Conservation (phyloP, 2,888 invertebrate genomes). For the Aproaerema taeniolella region DNA sequence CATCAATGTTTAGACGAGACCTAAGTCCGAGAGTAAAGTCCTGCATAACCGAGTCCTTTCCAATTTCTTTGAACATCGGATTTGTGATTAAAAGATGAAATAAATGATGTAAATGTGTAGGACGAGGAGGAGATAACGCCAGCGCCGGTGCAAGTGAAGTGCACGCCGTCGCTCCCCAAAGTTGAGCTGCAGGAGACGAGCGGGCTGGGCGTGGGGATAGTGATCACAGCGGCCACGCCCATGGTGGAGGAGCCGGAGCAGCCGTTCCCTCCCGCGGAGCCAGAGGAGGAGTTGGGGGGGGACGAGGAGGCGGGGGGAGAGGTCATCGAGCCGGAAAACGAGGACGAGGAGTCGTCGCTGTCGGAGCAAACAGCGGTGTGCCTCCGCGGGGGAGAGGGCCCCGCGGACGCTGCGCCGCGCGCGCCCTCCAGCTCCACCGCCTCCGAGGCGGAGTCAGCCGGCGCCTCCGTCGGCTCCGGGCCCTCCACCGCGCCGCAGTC, state of each 20-base stretch:
- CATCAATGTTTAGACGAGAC: no score
- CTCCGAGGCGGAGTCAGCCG: constrained; percentile 80
- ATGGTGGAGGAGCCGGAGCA: constrained; percentile 92
- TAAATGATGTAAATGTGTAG: no score
- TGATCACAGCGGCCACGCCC: constrained; percentile 95
- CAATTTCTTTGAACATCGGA: no score
- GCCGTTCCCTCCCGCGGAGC: constrained; percentile 82
- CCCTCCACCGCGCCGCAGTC: constrained; percentile 73
- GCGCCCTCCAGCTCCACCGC: constrained; percentile 81
- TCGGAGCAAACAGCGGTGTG: constrained; percentile 70
- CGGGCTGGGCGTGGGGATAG: constrained; percentile 91
- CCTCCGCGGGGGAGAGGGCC: constrained; percentile 61
- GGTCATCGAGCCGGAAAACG: constrained; percentile 35
- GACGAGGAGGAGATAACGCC: constrained; percentile 33
- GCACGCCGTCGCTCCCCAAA: constrained; percentile 39
- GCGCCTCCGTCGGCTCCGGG: no score
- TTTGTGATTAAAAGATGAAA: no score
- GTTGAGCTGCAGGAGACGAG: constrained; percentile 68
- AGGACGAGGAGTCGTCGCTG: constrained; percentile 66
- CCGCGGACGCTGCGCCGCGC: constrained; percentile 74
- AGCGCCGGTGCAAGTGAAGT: constrained; percentile 26
- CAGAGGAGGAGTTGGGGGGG: constrained; percentile 21
- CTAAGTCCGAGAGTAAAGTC: no score
- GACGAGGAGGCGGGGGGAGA: constrained; percentile 24
- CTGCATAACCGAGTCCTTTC: no score